Evolutionary conservation across 2,888 invertebrate species (phyloP).

Genomic region (Piscicola geometra): DNA sequence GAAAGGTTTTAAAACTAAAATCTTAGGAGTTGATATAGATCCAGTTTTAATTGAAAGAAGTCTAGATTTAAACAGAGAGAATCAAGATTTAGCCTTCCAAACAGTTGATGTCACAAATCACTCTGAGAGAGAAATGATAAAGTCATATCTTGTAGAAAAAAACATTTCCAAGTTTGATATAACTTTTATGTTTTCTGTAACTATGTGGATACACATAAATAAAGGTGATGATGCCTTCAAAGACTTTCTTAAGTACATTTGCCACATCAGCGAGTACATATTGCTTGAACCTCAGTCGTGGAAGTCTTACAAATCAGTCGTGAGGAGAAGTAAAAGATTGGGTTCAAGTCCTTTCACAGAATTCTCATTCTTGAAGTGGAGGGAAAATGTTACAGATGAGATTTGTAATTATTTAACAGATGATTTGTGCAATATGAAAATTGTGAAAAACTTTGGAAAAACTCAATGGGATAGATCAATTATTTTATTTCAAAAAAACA

Average conservation of each 20-base stretch:
- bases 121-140: conserved; percentile 62
- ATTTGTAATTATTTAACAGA: conserved; percentile 62
- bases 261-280: conserved; percentile 61
- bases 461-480: conserved; percentile 29
- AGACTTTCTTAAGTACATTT: conserved; percentile 63
- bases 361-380: conserved; percentile 63
- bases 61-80: conserved; percentile 44
- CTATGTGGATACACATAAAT: conserved; percentile 87
- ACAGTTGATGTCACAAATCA: conserved; percentile 50
- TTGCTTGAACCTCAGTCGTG: conserved; percentile 79
- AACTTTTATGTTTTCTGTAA: conserved; percentile 74
- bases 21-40: conserved; percentile 74
- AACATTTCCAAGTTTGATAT: conserved; percentile 36
- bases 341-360: conserved; percentile 63
- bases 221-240: conserved; percentile 70
- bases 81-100: conserved; percentile 34
- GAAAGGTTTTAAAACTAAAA: conserved; percentile 54
- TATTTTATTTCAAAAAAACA: conserved; percentile 21
- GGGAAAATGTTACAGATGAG: conserved; percentile 63
- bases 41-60: conserved; percentile 67
- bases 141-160: conserved; percentile 27
- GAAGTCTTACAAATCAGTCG: conserved; percentile 75
- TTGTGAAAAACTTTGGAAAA: conserved; percentile 24
- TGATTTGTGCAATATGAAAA: conserved; percentile 13
- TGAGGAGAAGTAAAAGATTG: conserved; percentile 67